Base-by-base conservation (phyloP, 2,888 invertebrate species). In the Zhuqinia jingwanae region DNA sequence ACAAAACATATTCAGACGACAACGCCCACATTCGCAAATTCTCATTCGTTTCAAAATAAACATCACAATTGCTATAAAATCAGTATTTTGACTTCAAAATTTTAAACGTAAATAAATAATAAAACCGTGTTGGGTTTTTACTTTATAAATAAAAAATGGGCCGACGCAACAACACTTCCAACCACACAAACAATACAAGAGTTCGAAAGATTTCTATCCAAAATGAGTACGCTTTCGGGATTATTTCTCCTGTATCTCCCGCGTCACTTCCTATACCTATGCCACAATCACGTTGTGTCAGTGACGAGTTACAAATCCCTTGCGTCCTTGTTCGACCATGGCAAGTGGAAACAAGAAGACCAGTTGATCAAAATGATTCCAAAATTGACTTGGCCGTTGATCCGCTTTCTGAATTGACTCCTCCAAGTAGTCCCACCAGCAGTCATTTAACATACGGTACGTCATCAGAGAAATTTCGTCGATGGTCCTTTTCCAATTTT, bases 201-300 rank as follows among this genome's bases (percentile, higher is more conserved):
- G 65, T 68, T 5, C 50, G 89, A 27, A 89, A 88, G 85, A 88
- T 88, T 27, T 88, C 89, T 3, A 50, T 89, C 1, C 88, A 89
- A 70, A 87, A 89, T 60, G 85, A 89, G 50, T 89, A 89, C 73
- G 89, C 89, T 22, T 89, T 88, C 27, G 81, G 89, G 30, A 89
- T 89, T 15, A 88, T 89, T 73, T 88, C 88, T 30, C 89, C 89
- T 3, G 83, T 89, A 6, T 56, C 88, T 0, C 30, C 82, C 22
- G 53, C 86, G 17, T 11, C 58, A 45, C 70, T 81, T 6, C 81
- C 70, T 6, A 25, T 78, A 20, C 87, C 56, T 11, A 60, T 80
- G 6, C 65, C 77, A 27, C 8, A 75, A 8, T 42, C 63, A 3
- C 73, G 80, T 10, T 45, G 79, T 22, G n/a, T n/a, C 10, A 85